These are phyloP conservation scores for Philhelius pedissequus DNA, from an alignment of 2,888 invertebrate species.

Conservation along the genomic window DNA sequence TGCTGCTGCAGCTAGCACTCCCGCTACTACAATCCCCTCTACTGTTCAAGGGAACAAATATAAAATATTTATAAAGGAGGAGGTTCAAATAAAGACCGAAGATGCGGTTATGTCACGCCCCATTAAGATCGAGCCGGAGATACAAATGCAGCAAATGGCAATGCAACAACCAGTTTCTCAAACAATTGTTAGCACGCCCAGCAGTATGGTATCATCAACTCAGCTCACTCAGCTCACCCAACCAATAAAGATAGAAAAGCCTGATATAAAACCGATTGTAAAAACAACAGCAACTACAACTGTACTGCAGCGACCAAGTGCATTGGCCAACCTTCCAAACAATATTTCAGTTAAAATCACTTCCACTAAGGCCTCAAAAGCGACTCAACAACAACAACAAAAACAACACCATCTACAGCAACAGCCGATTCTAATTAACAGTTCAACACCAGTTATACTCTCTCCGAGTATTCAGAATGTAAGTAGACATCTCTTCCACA, in stretches of 20 bases:
- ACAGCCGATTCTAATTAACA: slow-evolving; percentile 75
- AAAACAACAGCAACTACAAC: slow-evolving; percentile 69
- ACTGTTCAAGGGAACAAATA: slow-evolving; percentile 47
- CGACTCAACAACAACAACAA: slow-evolving; percentile 65
- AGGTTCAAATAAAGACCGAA: slow-evolving; percentile 77
- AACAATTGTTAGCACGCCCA: slow-evolving; percentile 61
- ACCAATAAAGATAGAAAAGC: slow-evolving; percentile 75
- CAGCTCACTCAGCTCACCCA: slow-evolving; percentile 58
- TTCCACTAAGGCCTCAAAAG: slow-evolving; percentile 74
- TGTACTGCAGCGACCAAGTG: slow-evolving; percentile 72
- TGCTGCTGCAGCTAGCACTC: slow-evolving; percentile 16
- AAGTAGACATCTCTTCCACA: slow-evolving; percentile 51
- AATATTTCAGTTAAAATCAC: slow-evolving; percentile 78
- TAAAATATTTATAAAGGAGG: slow-evolving; percentile 74
- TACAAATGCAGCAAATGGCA: slow-evolving; percentile 70
- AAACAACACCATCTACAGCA: slow-evolving; percentile 72
- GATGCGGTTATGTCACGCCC: slow-evolving; percentile 74
- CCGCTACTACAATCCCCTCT: slow-evolving; percentile 23
- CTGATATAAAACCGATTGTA: slow-evolving; percentile 75
- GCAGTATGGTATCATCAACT: slow-evolving; percentile 25
- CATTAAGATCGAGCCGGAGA: slow-evolving; percentile 73
- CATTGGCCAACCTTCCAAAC: slow-evolving; percentile 76
- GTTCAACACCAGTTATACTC: slow-evolving; percentile 76
- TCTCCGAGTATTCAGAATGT: slow-evolving; percentile 72
- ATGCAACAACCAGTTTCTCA: slow-evolving; percentile 72